These are phyloP conservation scores for Heliornis fulica DNA, from an alignment of 2,113 vertebrate genomes.

Conservation along the genomic window DNA sequence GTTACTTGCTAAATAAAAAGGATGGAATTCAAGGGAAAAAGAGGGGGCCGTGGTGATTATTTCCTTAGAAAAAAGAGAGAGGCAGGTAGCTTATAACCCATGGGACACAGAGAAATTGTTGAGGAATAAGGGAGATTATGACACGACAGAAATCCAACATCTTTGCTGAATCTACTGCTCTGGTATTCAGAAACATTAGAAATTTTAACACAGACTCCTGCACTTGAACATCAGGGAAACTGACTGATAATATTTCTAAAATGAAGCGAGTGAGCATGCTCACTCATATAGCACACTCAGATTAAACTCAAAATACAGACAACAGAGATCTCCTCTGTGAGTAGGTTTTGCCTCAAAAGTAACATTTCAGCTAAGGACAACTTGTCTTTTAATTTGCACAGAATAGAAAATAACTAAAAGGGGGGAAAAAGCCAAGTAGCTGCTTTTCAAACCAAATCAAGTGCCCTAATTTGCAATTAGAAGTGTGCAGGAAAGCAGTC, in stretches of 20 bases:
- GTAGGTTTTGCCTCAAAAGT: background rate
- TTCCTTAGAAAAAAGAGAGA: background rate
- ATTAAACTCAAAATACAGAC: background rate
- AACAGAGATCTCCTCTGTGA: background rate
- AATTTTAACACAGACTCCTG: background rate
- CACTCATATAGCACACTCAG: background rate
- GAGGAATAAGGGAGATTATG: background rate
- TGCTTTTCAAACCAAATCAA: background rate
- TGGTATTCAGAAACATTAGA: background rate
- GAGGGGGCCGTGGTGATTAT: background rate
- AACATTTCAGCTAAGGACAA: background rate
- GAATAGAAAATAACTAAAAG: accelerated
- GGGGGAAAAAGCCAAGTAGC: background rate
- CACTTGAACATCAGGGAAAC: background rate
- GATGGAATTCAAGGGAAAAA: background rate
- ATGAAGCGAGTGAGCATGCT: background rate
- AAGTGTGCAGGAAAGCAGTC: background rate
- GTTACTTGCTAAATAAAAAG: background rate
- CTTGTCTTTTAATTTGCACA: background rate
- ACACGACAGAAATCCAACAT: background rate
- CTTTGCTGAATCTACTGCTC: background rate
- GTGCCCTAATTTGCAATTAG: background rate
- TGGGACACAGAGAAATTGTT: background rate
- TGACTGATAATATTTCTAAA: background rate
- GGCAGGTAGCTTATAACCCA: background rate